Evolutionary conservation across 2,888 invertebrate genomes (phyloP), one percentile per base, ranked within the genome.

Genomic region (Andrena praecox): DNA sequence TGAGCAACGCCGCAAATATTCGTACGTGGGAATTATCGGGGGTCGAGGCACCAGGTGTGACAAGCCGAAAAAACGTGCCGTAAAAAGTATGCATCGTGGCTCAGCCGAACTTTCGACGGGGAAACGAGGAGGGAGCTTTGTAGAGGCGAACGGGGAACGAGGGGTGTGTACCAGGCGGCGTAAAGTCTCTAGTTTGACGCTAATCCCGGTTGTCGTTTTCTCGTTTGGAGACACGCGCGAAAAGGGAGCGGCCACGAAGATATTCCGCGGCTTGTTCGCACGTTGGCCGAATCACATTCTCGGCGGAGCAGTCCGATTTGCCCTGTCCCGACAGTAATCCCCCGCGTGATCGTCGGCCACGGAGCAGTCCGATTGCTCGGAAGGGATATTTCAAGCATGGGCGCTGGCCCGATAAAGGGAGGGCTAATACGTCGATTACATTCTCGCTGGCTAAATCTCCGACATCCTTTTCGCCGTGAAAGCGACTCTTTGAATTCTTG

Each of bases 131-230:
- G 31, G 27, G 31, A 48, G 56, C 2, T 54, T 52, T 0, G 24
- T 0, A n/a, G 48, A 35, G 60, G 16, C 8, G 35, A 52, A 64
- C 12, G n/a, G 60, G 48, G 62, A 69, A 27, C 54, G 54, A 27
- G n/a, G 60, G 35, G 69, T 50, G 73, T 82, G 85, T 85, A 89
- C 89, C 87, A 89, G 77, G 72, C 77, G 78, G 82, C 77, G 77
- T 79, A 87, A 91, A 88, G 89, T 89, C 89, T 78, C 82, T 82
- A 82, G 80, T 87, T 78, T 89, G 91, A 91, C 89, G 89, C 75
- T 91, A 90, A 91, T 91, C 91, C 91, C 80, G 79, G 70, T 80
- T 73, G 84, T 89, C 86, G 85, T 77, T 81, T 12, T 50, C 73
- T 60, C 71, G 67, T 66, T 42, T 42, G 72, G 70, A 52, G 80